Conservation (phyloP, 2,888 invertebrate genomes). For the Myopa testacea region DNA sequence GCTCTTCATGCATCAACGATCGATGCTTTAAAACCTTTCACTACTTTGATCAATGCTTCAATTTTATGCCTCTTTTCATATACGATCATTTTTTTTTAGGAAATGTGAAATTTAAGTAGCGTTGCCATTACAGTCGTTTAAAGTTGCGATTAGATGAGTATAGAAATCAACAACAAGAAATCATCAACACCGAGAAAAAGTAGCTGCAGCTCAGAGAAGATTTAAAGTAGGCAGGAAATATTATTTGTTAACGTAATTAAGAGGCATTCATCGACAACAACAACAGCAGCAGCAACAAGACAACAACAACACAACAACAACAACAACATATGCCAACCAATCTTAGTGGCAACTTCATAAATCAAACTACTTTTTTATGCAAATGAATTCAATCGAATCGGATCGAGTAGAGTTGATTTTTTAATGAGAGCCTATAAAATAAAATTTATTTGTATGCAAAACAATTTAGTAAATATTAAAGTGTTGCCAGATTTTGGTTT, state of each 20-base stretch:
- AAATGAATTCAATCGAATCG: too few species aligned
- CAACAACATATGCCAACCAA: neutral
- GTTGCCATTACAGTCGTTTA: neutral
- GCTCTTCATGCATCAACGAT: too few species aligned
- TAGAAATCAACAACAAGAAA: too few species aligned
- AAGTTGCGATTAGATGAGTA: neutral
- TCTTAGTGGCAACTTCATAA: neutral
- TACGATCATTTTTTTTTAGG: neutral
- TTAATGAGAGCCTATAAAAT: too few species aligned
- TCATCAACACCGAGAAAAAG: neutral
- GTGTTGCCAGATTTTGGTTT: too few species aligned
- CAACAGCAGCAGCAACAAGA: neutral
- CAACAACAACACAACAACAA: neutral
- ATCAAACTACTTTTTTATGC: neutral
- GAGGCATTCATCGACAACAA: conserved; percentile 11
- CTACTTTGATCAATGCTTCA: neutral
- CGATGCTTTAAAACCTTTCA: neutral
- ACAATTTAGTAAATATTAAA: too few species aligned
- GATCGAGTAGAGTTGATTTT: neutral
- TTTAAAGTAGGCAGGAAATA: conserved; percentile 22
- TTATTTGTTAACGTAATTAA: conserved; percentile 25
- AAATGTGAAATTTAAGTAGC: neutral
- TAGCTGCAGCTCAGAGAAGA: neutral
- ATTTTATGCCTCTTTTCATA: too few species aligned
- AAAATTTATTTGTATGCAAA: too few species aligned